phyloP scores from a whole-genome alignment of 2,888 invertebrate genomes.

The Philhelius pedissequus region DNA sequence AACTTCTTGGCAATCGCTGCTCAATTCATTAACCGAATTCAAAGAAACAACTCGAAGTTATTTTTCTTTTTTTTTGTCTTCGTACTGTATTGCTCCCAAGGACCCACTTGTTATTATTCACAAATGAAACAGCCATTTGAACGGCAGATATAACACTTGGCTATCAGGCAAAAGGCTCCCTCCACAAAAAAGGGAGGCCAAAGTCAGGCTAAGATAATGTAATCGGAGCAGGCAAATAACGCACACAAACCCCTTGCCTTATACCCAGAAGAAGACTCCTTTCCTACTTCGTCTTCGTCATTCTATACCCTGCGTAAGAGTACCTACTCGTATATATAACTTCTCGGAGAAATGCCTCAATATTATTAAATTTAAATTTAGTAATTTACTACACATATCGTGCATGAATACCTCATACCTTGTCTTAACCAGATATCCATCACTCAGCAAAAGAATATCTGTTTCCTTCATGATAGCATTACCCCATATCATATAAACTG shows the following conservation, averaged over 20 bases:
- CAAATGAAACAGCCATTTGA: slow-evolving; percentile 56
- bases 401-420: slow-evolving; percentile 17
- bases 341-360: slow-evolving; percentile 39
- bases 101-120: slow-evolving; percentile 56
- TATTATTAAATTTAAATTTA: slow-evolving; percentile 65
- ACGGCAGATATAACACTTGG: slow-evolving; percentile 14
- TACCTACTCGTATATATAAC: background rate
- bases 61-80: background rate
- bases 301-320: too few relatives aligned
- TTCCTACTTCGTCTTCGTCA: background rate
- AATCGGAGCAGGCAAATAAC: slow-evolving; percentile 16
- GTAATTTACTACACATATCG: slow-evolving; percentile 58
- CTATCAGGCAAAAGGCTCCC: background rate
- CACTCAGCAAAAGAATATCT: slow-evolving; percentile 61
- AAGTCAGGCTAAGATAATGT: background rate
- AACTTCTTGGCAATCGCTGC: slow-evolving; percentile 30
- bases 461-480: slow-evolving; percentile 67
- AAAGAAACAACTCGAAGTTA: slow-evolving; percentile 44
- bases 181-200: background rate
- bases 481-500: slow-evolving; percentile 56
- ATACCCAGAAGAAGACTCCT: background rate
- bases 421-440: slow-evolving; percentile 51
- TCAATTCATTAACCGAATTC: slow-evolving; percentile 56
- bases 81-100: slow-evolving; percentile 1
- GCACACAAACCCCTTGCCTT: background rate